Base-by-base conservation (phyloP, 2,797 vertebrate species). In the Characodon lateralis region DNA sequence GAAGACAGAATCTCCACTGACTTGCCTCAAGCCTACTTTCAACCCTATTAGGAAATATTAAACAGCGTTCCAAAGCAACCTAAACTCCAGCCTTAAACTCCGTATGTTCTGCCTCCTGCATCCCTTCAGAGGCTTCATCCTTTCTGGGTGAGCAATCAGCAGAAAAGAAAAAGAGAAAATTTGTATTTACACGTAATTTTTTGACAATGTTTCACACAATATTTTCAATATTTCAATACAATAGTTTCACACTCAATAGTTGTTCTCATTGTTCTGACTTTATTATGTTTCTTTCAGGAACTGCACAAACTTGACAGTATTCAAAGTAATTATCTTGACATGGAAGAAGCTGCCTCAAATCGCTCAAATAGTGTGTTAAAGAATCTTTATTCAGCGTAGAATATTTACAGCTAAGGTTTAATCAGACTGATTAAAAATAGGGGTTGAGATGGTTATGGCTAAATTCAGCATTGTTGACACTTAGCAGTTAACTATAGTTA, bases 11-110 rank as follows among this genome's bases (percentile, higher is more conserved):
- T 90, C 93, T 95, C 92, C 88, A 92, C 92, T 95, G 92, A 93
- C 89, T 86, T 90, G 91, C 92, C 95, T 94, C 89, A 77, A 95
- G 93, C 93, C 90, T 92, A 85, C 92, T 90, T 94, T 95, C 85
- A 77, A 92, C 91, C 94, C 95, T 92, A 95, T 95, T 95, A 96
- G 93, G 91, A 94, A 96, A 94, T 95, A 95, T 93, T 93, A 91
- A 88, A 93, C 91, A 95, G 89, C 85, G 88, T 92, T 93, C 80
- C 87, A 84, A 82, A 94, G 91, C 86, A 96, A 92, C 77, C 84
- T 85, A 77, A 90, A 90, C 85, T 89, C 83, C 76, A 80, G 77
- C 87, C 84, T 90, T 90, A 88, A 92, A 95, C 85, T 91, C 85
- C 84, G 84, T 89, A 88, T 91, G 93, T 83, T 90, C 85, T 88